These are phyloP conservation scores for Capreolus pygargus DNA, from an alignment of 2,113 vertebrate genomes.

Conservation along the genomic window DNA sequence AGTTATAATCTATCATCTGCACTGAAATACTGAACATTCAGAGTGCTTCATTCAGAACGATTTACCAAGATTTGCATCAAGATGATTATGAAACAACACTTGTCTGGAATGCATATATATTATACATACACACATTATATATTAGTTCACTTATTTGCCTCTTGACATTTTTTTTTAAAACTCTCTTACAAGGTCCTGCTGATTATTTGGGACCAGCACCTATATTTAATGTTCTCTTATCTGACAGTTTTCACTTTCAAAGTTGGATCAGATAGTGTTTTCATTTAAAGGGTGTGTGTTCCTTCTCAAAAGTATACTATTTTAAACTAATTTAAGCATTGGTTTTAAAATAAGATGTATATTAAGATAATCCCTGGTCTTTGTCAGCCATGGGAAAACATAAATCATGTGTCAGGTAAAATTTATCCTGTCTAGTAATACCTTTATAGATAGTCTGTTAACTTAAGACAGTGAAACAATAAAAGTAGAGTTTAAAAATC, in stretches of 20 bases:
- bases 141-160: neutral
- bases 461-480: neutral
- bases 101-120: neutral
- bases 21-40: neutral
- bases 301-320: neutral
- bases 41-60: neutral
- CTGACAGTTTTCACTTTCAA: neutral
- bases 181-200: neutral
- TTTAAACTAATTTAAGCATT: neutral
- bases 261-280: neutral
- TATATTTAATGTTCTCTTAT: neutral
- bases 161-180: neutral
- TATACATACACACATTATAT: neutral
- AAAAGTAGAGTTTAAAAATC: neutral
- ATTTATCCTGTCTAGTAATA: neutral
- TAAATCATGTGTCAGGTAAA: neutral
- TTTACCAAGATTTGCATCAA: neutral
- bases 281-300: neutral
- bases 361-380: neutral
- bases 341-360: neutral
- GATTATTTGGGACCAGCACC: neutral
- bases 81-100: neutral
- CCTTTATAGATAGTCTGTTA: neutral
- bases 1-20: neutral
- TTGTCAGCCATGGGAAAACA: neutral